Percentiles rank a stretch among this genome's conserved stretches.
These are phyloP conservation scores for Nothocercus julius DNA, from an alignment of 2,113 vertebrate species.

Conservation along the genomic window DNA sequence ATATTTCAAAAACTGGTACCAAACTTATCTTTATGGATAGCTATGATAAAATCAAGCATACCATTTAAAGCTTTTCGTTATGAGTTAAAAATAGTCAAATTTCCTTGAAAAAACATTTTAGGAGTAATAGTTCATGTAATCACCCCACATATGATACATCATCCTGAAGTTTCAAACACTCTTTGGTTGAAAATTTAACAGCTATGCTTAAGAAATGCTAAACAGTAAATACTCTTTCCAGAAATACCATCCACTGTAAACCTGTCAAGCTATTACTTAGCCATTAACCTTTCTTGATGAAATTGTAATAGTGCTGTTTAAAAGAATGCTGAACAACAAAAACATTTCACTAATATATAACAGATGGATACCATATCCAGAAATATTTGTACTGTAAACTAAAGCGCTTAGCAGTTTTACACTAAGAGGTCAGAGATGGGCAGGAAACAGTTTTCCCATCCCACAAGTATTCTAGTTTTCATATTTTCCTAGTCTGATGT, in stretches of 20 bases:
- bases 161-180: constrained; percentile 30
- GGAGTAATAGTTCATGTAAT: constrained; percentile 12
- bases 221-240: constrained; percentile 60
- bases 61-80: neutral
- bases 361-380: constrained; percentile 62
- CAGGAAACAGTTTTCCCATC: constrained; percentile 64
- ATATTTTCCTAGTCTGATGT: constrained; percentile 33
- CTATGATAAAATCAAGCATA: neutral
- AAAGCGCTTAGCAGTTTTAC: constrained; percentile 57
- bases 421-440: constrained; percentile 61
- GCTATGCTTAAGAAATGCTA: constrained; percentile 60
- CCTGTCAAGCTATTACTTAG: constrained; percentile 63
- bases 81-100: constrained; percentile 31
- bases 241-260: constrained; percentile 63
- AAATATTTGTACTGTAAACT: constrained; percentile 71
- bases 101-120: constrained; percentile 38
- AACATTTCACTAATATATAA: constrained; percentile 67
- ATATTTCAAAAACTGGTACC: neutral
- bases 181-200: constrained; percentile 49
- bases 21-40: neutral
- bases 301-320: constrained; percentile 55
- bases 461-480: constrained; percentile 54
- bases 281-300: constrained; percentile 60
- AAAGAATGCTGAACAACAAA: constrained; percentile 72
- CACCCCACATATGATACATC: constrained; percentile 31